Evolutionary conservation across 2,113 vertebrate genomes (phyloP).

Genomic region (Macrotus californicus): DNA sequence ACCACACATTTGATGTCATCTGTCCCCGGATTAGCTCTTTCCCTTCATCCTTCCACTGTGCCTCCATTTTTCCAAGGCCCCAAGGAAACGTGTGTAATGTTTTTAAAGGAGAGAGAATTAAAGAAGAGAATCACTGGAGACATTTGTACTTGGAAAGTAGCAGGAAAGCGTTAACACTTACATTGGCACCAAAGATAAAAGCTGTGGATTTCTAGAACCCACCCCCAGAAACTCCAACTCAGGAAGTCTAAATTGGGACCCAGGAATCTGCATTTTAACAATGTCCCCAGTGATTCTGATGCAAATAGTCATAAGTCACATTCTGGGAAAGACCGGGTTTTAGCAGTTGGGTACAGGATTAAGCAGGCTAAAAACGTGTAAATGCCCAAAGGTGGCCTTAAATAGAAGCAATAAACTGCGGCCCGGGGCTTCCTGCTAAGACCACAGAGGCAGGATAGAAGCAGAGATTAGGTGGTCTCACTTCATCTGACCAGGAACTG

Average conservation of each 20-base stretch:
- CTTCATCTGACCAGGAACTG: neutral
- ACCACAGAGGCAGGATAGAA: conserved; percentile 17
- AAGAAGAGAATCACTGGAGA: neutral
- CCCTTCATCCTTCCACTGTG: neutral
- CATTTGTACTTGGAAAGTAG: neutral
- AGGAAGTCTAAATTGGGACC: neutral
- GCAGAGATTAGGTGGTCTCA: conserved; percentile 8
- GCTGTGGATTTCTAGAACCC: conserved; percentile 43
- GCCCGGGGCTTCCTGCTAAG: conserved; percentile 45
- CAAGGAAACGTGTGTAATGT: neutral
- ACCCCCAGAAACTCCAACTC: neutral
- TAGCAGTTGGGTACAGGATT: conserved; percentile 25
- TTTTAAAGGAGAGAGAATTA: neutral
- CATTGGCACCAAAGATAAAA: neutral
- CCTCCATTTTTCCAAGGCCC: neutral
- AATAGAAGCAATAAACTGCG: conserved; percentile 65
- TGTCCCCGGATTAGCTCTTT: neutral
- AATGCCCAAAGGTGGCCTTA: conserved; percentile 55
- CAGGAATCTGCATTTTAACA: conserved; percentile 32
- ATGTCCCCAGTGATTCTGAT: conserved; percentile 2
- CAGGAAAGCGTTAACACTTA: conserved; percentile 22
- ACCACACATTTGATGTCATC: neutral
- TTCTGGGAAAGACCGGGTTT: conserved; percentile 17
- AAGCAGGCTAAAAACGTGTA: conserved; percentile 53
- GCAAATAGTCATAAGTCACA: conserved; percentile 10